Evolutionary conservation across 1,140 invertebrate genomes (phyloP).

Genomic region (Leptopilina clavipes): DNA sequence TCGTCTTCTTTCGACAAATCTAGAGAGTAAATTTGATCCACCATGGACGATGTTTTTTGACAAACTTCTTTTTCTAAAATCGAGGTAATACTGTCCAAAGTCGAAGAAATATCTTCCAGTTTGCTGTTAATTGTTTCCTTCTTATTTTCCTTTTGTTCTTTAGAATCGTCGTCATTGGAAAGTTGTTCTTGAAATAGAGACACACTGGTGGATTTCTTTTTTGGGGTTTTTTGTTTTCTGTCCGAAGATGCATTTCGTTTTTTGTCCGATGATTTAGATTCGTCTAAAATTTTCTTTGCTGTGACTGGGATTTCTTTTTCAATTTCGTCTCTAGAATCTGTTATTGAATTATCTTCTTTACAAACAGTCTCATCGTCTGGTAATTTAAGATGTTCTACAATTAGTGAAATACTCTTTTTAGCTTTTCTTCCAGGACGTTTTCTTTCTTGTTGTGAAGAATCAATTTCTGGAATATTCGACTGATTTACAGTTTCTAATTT

Average conservation of each 20-base stretch:
- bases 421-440: conserved; percentile 2
- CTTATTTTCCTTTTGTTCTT: background rate
- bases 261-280: conserved; percentile 8
- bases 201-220: conserved; percentile 30
- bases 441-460: background rate
- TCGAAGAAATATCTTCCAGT: conserved; percentile 34
- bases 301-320: too few relatives aligned
- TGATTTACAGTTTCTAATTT: background rate
- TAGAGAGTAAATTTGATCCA: background rate
- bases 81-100: background rate
- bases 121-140: background rate
- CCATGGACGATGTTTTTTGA: background rate
- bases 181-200: conserved; percentile 41
- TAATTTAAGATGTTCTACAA: conserved; percentile 8
- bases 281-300: background rate
- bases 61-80: background rate
- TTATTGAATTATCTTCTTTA: background rate
- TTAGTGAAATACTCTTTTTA: conserved; percentile 7
- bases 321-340: too few relatives aligned
- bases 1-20: conserved; percentile 26
- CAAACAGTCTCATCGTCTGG: background rate
- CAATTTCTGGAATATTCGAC: background rate
- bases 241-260: background rate
- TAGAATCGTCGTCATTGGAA: background rate
- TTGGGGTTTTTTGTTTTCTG: conserved; percentile 5